These are phyloP conservation scores for Drosophila ercepeae DNA, from an alignment of 1,140 invertebrate species.

Conservation along the genomic window DNA sequence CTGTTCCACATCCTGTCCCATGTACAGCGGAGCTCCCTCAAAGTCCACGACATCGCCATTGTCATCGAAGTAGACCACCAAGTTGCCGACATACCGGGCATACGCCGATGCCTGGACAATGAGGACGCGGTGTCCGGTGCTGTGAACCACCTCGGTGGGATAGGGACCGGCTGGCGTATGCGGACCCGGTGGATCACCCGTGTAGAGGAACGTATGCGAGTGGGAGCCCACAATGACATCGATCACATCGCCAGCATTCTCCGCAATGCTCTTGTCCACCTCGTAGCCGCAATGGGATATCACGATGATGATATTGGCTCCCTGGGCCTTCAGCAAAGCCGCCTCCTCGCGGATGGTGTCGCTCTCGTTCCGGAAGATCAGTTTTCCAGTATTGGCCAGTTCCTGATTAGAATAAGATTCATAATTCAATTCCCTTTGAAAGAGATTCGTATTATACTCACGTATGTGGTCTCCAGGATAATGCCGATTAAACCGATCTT, in stretches of 20 bases:
- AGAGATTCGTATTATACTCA: conserved; percentile 85
- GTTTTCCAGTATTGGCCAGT: conserved; percentile 86
- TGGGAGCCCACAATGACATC: conserved; percentile 95
- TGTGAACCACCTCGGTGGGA: conserved; percentile 87
- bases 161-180: conserved; percentile 87
- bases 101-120: conserved; percentile 89
- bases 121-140: conserved; percentile 86
- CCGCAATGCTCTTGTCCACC: conserved; percentile 89
- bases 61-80: conserved; percentile 90
- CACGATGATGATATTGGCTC: conserved; percentile 91
- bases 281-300: conserved; percentile 91
- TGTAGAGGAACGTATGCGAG: conserved; percentile 91
- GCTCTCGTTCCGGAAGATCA: conserved; percentile 89
- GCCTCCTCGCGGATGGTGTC: conserved; percentile 88
- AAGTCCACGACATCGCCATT: conserved; percentile 88
- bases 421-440: too few relatives aligned
- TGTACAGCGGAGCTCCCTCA: conserved; percentile 90
- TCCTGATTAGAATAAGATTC: conserved; percentile 84
- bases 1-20: conserved; percentile 86
- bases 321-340: conserved; percentile 85
- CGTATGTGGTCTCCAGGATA: conserved; percentile 88
- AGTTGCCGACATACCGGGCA: conserved; percentile 90
- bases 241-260: conserved; percentile 86
- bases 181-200: conserved; percentile 84
- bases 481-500: conserved; percentile 94